phyloP scores from a whole-genome alignment of 2,888 invertebrate species.

The Clepsis dumicolana region DNA sequence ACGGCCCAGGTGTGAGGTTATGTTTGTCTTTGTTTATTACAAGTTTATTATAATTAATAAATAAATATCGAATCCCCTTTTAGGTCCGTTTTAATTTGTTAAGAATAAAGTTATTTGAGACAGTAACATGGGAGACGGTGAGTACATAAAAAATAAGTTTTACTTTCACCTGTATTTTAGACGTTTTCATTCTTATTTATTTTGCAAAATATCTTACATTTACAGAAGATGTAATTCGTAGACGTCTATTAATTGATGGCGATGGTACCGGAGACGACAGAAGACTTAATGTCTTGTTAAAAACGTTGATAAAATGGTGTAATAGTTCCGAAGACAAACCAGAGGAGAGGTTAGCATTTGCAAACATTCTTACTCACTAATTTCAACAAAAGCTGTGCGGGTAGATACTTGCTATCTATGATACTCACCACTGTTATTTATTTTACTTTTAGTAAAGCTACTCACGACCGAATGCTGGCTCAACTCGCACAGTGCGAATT shows the following conservation, averaged over 20 bases:
- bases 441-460: constrained; percentile 84
- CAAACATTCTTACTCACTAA: background rate
- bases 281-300: constrained; percentile 93
- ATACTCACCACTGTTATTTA: constrained; percentile 24
- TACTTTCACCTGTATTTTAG: background rate
- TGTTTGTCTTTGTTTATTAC: background rate
- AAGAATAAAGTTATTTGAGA: background rate
- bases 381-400: background rate
- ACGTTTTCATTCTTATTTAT: background rate
- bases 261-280: constrained; percentile 99
- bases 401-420: background rate
- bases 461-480: constrained; percentile 92
- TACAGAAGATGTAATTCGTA: constrained; percentile 96
- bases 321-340: constrained; percentile 88
- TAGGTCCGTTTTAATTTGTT: background rate
- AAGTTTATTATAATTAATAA: background rate
- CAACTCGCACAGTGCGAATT: constrained; percentile 96
- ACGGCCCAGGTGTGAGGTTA: no score
- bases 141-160: constrained; percentile 10
- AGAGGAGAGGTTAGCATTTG: constrained; percentile 86
- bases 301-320: constrained; percentile 93
- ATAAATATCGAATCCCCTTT: background rate
- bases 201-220: constrained; percentile 42
- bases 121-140: constrained; percentile 57
- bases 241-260: constrained; percentile 96